phyloP scores from a whole-genome alignment of 2,797 vertebrate genomes.

The Chelon labrosus region DNA sequence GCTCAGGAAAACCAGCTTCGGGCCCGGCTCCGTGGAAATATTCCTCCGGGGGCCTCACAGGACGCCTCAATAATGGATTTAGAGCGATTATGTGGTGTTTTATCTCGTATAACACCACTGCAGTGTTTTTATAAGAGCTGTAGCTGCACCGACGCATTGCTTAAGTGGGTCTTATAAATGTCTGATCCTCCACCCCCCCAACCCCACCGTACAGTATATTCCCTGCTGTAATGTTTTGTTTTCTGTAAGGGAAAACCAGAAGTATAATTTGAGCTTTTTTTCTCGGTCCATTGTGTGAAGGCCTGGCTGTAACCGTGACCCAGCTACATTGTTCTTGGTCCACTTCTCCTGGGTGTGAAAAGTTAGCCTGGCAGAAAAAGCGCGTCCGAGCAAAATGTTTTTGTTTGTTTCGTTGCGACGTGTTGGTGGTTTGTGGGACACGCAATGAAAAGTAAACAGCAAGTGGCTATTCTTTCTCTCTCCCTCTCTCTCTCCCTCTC shows the following conservation, averaged over 20 bases:
- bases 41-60: neutral
- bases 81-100: neutral
- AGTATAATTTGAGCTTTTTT: constrained; percentile 46
- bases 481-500: neutral
- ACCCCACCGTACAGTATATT: neutral
- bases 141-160: neutral
- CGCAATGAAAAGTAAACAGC: constrained; percentile 56
- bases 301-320: constrained; percentile 38
- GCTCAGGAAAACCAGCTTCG: neutral
- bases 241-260: constrained; percentile 43
- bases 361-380: constrained; percentile 49
- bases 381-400: constrained; percentile 45
- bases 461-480: constrained; percentile 18
- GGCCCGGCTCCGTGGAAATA: neutral
- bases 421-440: constrained; percentile 69
- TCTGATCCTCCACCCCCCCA: neutral
- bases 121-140: neutral
- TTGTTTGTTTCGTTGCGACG: constrained; percentile 70
- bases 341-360: constrained; percentile 53
- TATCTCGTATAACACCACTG: neutral
- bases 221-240: constrained; percentile 31
- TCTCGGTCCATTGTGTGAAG: constrained; percentile 36
- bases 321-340: constrained; percentile 57
- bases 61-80: neutral
- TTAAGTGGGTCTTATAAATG: neutral